These are phyloP conservation scores for Matsumurasca onukii DNA, from an alignment of 1,140 invertebrate genomes.

Conservation along the genomic window DNA sequence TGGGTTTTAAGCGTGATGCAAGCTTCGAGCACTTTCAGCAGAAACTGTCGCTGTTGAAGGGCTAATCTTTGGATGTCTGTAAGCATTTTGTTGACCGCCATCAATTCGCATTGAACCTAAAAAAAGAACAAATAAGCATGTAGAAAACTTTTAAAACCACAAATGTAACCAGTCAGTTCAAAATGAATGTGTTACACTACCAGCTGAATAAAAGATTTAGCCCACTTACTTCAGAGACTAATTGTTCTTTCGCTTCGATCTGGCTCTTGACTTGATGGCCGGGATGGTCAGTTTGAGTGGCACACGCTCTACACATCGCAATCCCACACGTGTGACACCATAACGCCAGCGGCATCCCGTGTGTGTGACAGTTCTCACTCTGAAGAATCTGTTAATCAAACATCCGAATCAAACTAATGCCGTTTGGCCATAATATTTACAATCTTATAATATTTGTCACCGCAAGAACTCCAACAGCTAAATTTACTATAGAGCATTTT, in stretches of 20 bases:
- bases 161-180: no score
- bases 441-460: no score
- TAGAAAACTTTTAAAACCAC: no score
- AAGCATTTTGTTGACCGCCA: slow-evolving; percentile 56
- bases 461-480: no score
- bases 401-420: background rate
- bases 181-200: no score
- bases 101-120: slow-evolving; percentile 54
- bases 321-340: slow-evolving; percentile 71
- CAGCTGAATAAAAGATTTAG: no score
- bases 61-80: slow-evolving; percentile 63
- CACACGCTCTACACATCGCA: slow-evolving; percentile 65
- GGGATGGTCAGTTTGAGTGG: slow-evolving; percentile 60
- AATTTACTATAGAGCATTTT: no score
- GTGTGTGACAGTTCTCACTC: slow-evolving; percentile 65
- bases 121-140: background rate
- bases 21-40: slow-evolving; percentile 70
- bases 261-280: slow-evolving; percentile 66
- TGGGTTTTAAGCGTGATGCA: slow-evolving; percentile 70
- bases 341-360: slow-evolving; percentile 67
- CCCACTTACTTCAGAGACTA: slow-evolving; percentile 61
- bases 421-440: no score
- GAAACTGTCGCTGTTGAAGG: slow-evolving; percentile 65
- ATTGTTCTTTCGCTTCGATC: slow-evolving; percentile 64
- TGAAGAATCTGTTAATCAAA: slow-evolving; percentile 29